Percentiles rank a stretch among this genome's conserved stretches.
Conservation (phyloP, 2,888 invertebrate genomes). For the Venusia cambrica region DNA sequence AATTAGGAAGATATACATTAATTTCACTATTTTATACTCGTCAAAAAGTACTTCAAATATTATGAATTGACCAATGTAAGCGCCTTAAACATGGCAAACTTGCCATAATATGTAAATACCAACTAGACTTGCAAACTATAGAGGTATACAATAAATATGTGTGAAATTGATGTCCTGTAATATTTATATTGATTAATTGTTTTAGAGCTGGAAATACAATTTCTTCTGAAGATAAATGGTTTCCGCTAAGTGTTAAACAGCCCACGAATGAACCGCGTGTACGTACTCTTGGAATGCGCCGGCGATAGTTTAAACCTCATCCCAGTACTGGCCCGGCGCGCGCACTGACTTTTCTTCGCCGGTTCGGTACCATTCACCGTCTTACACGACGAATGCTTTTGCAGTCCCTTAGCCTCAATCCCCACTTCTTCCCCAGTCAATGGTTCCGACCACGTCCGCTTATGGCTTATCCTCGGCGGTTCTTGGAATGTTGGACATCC, state of each 20-base stretch:
- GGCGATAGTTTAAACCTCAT: slow-evolving; percentile 70
- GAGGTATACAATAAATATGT: too few relatives aligned
- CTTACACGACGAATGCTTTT: slow-evolving; percentile 55
- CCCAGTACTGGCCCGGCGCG: slow-evolving; percentile 70
- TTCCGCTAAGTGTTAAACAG: slow-evolving; percentile 20
- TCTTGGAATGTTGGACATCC: slow-evolving; percentile 62
- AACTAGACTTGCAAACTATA: too few relatives aligned
- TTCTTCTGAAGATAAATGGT: too few relatives aligned
- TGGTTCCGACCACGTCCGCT: slow-evolving; percentile 86
- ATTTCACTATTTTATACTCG: too few relatives aligned
- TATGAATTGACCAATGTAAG: too few relatives aligned
- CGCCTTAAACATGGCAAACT: too few relatives aligned
- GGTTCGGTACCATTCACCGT: slow-evolving; percentile 58
- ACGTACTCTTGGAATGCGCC: slow-evolving; percentile 76
- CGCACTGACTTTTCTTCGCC: slow-evolving; percentile 56
- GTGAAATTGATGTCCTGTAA: too few relatives aligned
- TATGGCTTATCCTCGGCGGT: slow-evolving; percentile 76
- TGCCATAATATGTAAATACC: too few relatives aligned
- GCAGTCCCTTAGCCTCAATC: slow-evolving; percentile 44
- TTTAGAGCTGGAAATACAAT: too few relatives aligned
- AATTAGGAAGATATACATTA: too few relatives aligned
- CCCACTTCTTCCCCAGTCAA: slow-evolving; percentile 79
- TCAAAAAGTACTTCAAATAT: too few relatives aligned
- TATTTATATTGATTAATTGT: too few relatives aligned
- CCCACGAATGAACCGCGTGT: slow-evolving; percentile 33